A percentile compares a stretch with the other conserved stretches of the same genome.
Conservation (phyloP, 2,888 invertebrate species). For the Brachypalpus laphriformis region DNA sequence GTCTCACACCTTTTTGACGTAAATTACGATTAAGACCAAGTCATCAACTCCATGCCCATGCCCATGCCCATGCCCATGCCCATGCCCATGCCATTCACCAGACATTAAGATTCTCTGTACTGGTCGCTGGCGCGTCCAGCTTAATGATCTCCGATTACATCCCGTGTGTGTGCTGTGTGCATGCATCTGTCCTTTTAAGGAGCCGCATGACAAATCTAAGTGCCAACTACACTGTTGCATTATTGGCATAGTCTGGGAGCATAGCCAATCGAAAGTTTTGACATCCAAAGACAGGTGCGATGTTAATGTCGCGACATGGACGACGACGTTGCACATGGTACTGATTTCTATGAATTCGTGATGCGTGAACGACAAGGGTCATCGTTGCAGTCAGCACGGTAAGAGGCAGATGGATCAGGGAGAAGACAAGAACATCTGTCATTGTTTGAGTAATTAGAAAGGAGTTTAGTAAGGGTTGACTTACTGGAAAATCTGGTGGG, state of each 20-base stretch:
- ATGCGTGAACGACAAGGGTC: conserved; percentile 7
- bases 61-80: too few relatives aligned
- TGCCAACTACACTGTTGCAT: conserved; percentile 49
- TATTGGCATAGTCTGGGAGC: conserved; percentile 2
- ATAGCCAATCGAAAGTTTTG: conserved; percentile 40
- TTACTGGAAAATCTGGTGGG: conserved; percentile 1
- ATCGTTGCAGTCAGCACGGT: not conserved
- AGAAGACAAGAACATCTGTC: conserved; percentile 36
- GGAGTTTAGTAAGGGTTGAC: conserved; percentile 32
- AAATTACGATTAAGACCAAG: conserved; percentile 4
- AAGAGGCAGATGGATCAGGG: conserved; percentile 59
- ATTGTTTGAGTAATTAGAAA: conserved; percentile 28
- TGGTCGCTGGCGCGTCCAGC: conserved; percentile 62
- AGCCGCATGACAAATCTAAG: conserved; percentile 56
- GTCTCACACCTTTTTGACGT: conserved; percentile 45
- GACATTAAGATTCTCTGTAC: not conserved
- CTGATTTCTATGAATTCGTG: conserved; percentile 4
- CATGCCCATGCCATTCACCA: not conserved
- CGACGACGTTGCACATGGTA: not conserved
- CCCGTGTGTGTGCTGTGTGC: not conserved
- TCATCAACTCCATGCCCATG: not conserved
- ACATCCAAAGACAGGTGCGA: conserved; percentile 60
- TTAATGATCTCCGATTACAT: conserved; percentile 64
- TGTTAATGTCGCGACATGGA: conserved; percentile 24
- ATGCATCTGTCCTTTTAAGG: conserved; percentile 68